phyloP scores from a whole-genome alignment of 2,797 vertebrate species.

The Crossoptilon crossoptilon region DNA sequence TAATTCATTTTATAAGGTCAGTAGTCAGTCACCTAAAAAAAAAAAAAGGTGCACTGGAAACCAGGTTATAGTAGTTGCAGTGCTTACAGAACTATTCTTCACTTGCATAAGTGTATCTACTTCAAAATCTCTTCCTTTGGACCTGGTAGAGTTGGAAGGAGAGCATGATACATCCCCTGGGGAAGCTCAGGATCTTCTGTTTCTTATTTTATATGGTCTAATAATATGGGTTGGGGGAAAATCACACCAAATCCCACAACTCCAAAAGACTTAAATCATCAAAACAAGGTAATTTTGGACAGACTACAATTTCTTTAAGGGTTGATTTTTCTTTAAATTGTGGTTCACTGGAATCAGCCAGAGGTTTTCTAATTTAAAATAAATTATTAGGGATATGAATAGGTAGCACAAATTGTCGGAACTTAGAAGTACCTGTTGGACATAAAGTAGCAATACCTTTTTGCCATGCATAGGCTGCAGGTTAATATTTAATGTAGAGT shows the following conservation, averaged over 20 bases:
- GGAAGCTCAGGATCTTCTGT: background rate
- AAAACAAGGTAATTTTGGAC: background rate
- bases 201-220: background rate
- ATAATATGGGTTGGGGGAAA: background rate
- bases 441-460: background rate
- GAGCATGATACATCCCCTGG: background rate
- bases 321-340: background rate
- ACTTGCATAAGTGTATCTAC: background rate
- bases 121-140: constrained; percentile 29
- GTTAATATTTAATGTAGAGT: background rate
- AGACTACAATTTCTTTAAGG: background rate
- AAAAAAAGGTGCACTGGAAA: background rate
- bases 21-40: background rate
- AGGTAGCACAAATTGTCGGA: background rate
- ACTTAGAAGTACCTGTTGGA: background rate
- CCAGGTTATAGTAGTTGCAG: background rate
- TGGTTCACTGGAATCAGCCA: background rate
- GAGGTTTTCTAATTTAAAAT: background rate
- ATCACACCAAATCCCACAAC: background rate
- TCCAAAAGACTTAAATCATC: background rate
- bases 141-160: background rate
- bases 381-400: background rate
- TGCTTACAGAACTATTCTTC: constrained; percentile 4
- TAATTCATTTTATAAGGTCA: background rate
- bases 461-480: background rate